phyloP scores from a whole-genome alignment of 2,113 vertebrate species.

The Triplophysa rosa region DNA sequence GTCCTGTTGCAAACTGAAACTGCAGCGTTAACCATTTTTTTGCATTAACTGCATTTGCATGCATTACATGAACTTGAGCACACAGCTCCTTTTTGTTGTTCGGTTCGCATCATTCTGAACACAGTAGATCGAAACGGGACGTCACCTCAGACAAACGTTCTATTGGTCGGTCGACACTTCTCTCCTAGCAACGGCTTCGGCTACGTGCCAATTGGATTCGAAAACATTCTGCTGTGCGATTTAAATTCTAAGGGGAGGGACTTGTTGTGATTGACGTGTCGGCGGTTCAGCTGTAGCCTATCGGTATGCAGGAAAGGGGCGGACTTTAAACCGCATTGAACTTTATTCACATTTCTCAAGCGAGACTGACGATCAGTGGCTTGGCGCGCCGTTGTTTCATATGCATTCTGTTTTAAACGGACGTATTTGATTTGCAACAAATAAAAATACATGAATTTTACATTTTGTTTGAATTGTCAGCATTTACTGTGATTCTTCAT shows the following conservation, averaged over 20 bases:
- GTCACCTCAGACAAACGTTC: constrained; percentile 26
- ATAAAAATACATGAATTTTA: not conserved
- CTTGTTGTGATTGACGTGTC: constrained; percentile 39
- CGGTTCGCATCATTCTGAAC: not conserved
- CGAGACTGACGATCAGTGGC: not conserved
- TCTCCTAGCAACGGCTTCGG: constrained; percentile 74
- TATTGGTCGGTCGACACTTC: constrained; percentile 63
- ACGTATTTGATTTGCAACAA: not conserved
- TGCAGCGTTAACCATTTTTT: too few relatives aligned
- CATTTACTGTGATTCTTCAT: not conserved
- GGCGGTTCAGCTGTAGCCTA: constrained; percentile 57
- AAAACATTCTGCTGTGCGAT: constrained; percentile 59
- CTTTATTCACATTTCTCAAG: not conserved
- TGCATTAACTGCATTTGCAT: too few relatives aligned
- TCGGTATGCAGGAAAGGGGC: constrained; percentile 27
- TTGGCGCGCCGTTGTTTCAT: not conserved
- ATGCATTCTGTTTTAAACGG: not conserved
- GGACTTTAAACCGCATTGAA: constrained; percentile 35
- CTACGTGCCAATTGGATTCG: constrained; percentile 65
- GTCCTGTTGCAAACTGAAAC: too few relatives aligned
- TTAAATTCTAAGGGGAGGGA: constrained; percentile 62
- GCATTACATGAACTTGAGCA: too few relatives aligned
- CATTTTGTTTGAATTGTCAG: too few relatives aligned
- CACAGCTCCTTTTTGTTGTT: not conserved
- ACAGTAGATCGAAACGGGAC: constrained; percentile 18